Percentiles rank a stretch among this genome's conserved stretches.
phyloP scores from a whole-genome alignment of 1,140 invertebrate genomes.

The Apis laboriosa region DNA sequence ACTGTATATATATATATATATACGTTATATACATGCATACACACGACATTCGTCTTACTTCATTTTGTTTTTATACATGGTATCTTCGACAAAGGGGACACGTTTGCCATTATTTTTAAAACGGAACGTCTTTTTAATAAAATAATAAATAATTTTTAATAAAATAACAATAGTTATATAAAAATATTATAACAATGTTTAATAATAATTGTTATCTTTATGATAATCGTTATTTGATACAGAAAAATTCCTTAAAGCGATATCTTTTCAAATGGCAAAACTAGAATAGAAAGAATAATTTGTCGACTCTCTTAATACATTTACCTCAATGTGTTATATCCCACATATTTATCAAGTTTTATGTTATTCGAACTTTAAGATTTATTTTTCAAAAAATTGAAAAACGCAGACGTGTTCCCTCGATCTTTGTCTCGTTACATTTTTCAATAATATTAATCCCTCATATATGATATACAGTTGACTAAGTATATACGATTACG shows the following conservation, averaged over 20 bases:
- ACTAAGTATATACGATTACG: conserved; percentile 46
- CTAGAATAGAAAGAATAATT: background rate
- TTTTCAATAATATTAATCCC: conserved; percentile 4
- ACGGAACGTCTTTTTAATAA: too few relatives aligned
- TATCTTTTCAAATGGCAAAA: too few relatives aligned
- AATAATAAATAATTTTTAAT: background rate
- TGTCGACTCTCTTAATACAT: background rate
- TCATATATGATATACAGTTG: conserved; percentile 34
- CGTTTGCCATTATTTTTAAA: background rate
- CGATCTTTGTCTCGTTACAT: background rate
- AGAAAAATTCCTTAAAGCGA: background rate
- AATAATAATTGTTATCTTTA: too few relatives aligned
- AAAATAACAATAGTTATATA: background rate
- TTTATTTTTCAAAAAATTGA: background rate
- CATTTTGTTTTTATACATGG: background rate
- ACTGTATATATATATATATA: conserved; percentile 58
- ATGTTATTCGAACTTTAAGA: background rate
- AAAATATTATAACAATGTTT: background rate
- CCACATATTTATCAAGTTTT: too few relatives aligned
- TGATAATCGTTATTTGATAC: background rate
- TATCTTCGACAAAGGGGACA: background rate
- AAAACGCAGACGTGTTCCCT: conserved; percentile 1
- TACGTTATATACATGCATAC: conserved; percentile 57
- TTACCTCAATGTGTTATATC: background rate
- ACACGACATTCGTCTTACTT: background rate